phyloP scores from a whole-genome alignment of 2,113 vertebrate species.

The Siniperca chuatsi region DNA sequence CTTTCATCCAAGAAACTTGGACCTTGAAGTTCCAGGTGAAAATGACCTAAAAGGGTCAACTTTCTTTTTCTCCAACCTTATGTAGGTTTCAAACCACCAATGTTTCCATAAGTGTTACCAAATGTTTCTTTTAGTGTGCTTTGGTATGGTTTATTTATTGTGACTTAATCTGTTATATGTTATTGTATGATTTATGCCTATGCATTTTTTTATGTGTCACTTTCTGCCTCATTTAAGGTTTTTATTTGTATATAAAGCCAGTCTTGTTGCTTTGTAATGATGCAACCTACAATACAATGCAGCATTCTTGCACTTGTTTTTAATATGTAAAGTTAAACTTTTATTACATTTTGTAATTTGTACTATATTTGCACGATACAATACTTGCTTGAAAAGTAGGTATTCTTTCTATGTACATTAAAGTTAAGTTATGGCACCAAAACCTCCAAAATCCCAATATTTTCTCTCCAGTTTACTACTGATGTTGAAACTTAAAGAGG shows the following conservation, averaged over 20 bases:
- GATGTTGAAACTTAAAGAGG: not conserved
- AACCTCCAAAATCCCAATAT: not conserved
- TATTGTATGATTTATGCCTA: not conserved
- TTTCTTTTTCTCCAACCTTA: constrained; percentile 73
- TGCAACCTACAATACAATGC: not conserved
- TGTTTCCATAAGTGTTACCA: not conserved
- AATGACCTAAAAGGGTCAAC: constrained; percentile 69
- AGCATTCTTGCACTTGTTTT: constrained; percentile 34
- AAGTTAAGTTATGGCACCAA: not conserved
- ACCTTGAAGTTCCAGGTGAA: constrained; percentile 80
- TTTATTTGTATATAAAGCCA: not conserved
- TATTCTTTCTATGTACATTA: not conserved
- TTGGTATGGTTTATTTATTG: constrained; percentile 46
- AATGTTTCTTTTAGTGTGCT: not conserved
- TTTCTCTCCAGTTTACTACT: not conserved
- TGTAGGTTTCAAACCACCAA: constrained; percentile 49
- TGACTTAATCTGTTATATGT: not conserved
- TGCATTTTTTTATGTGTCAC: not conserved
- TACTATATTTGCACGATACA: not conserved
- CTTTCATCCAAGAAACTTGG: constrained; percentile 60
- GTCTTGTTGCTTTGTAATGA: not conserved
- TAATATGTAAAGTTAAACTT: not conserved
- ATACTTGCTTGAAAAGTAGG: not conserved
- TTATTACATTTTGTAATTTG: not conserved
- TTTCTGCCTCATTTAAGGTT: not conserved